Evolutionary conservation across 2,797 vertebrate genomes (phyloP).

Genomic region (Pygocentrus nattereri): DNA sequence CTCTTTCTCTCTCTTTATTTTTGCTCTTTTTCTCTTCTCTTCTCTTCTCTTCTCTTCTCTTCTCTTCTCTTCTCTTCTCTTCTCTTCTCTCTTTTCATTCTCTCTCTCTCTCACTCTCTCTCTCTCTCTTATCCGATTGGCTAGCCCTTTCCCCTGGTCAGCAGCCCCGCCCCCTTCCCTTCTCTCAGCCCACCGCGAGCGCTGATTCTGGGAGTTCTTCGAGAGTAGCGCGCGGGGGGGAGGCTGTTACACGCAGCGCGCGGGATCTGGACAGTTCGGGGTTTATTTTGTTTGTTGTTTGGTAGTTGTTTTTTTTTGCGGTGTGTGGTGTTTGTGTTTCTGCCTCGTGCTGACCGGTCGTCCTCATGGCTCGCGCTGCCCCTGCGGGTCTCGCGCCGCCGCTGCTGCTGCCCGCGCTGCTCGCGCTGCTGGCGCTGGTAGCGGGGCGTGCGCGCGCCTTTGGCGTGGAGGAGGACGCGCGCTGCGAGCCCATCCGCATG

Average conservation of each 20-base stretch:
- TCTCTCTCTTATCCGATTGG: not conserved
- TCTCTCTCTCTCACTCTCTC: conserved; percentile 9
- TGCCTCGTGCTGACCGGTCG: not conserved
- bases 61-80: not conserved
- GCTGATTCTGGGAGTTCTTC: not conserved
- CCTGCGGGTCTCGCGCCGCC: conserved; percentile 24
- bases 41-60: not conserved
- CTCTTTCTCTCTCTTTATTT: no score
- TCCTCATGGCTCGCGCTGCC: conserved; percentile 60
- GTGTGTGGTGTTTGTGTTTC: not conserved
- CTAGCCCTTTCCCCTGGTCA: not conserved
- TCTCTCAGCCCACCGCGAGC: not conserved
- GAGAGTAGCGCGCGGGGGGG: not conserved
- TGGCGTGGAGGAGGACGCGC: conserved; percentile 93
- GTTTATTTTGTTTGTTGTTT: not conserved
- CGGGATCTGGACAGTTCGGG: not conserved
- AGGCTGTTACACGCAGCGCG: not conserved
- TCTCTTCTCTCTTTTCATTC: conserved; percentile 15
- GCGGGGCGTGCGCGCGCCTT: conserved; percentile 76
- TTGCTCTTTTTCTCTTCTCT: not conserved
- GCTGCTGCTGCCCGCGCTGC: conserved; percentile 55
- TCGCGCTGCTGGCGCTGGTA: conserved; percentile 61
- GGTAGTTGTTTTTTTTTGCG: not conserved
- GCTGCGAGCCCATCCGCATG: conserved; percentile 97
- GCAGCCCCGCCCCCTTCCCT: not conserved